These are phyloP conservation scores for Acanthochromis polyacanthus DNA, from an alignment of 2,113 vertebrate genomes.

Conservation along the genomic window DNA sequence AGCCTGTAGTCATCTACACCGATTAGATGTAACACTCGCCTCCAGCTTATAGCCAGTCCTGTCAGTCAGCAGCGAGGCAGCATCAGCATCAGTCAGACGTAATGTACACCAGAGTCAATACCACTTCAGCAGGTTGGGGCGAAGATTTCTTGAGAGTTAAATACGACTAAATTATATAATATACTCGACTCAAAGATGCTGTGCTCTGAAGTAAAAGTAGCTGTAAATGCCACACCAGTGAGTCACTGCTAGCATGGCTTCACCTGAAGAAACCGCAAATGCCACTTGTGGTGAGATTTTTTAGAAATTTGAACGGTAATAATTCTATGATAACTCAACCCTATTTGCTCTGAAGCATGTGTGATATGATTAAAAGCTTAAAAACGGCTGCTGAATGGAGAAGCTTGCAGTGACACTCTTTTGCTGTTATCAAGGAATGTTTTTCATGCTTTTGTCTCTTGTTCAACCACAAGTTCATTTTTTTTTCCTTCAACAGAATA, in stretches of 20 bases:
- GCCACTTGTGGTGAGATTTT: background rate
- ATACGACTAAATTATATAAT: background rate
- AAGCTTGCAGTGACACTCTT: background rate
- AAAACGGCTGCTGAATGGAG: background rate
- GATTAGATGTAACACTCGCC: conserved; percentile 52
- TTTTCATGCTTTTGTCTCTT: too few species aligned
- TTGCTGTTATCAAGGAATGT: background rate
- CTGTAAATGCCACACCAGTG: background rate
- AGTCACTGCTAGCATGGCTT: background rate
- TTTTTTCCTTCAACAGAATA: too few species aligned
- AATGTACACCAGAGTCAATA: conserved; percentile 23
- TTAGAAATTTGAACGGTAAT: background rate
- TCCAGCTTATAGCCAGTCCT: conserved; percentile 34
- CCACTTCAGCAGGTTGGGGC: conserved; percentile 7
- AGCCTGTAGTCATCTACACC: conserved; percentile 35
- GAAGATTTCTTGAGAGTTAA: conserved; percentile 16
- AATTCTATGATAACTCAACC: background rate
- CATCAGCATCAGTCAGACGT: conserved; percentile 21
- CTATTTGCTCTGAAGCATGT: background rate
- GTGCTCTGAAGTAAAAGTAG: background rate
- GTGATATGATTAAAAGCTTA: background rate
- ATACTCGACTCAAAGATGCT: background rate
- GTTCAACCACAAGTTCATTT: too few species aligned
- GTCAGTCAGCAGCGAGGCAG: conserved; percentile 42
- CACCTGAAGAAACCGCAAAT: background rate